Base-by-base conservation (phyloP, 2,888 invertebrate species). In the Yponomeuta sedellus region DNA sequence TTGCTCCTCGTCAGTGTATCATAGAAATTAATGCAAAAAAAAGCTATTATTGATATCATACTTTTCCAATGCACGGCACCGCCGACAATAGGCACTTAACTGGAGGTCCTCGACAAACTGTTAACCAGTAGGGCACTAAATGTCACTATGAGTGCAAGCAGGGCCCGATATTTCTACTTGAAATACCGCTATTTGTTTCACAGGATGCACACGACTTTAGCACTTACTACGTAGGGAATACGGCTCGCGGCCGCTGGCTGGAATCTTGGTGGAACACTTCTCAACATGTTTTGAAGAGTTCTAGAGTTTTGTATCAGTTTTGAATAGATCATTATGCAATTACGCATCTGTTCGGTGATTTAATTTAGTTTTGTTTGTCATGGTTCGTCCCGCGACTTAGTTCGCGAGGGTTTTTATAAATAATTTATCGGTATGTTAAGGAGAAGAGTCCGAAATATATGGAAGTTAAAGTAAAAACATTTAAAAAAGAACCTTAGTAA, bases 281-380 rank as follows among this genome's bases (percentile, higher is more conserved):
- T 44, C 11, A 44, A 44, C 11, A 44, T 12, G 12, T 44, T 44
- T n/a, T 44, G 44, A 44, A 58, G 58, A 20, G 58, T 20, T 22
- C 20, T 58, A 58, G 58, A 19, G 58, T 19, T 58, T 22, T 58
- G 58, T 58, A 58, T 58, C 58, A 10, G 58, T 19, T n/a, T 20
- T 58, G 10, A 19, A 58, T 20, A 20, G 58, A 58, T 11, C 10
- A 58, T 58, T 58, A 58, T 58, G 58, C 58, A 58, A 58, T 58
- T 58, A 58, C 58, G 58, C 58, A 58, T 58, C 58, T 58, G 58
- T 58, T 58, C 19, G 8, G 19, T 58, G 58, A 20, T 19, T 19
- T 19, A 58, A 58, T 58, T 58, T 20, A 34, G 34, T 34, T 34
- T 34, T 34, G 28, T 34, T 1, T 34, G 6, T 34, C 4, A 5